A percentile compares a stretch with the other conserved stretches of the same genome.
These are phyloP conservation scores for Nomada ferruginata DNA, from an alignment of 2,888 invertebrate species.

Conservation along the genomic window DNA sequence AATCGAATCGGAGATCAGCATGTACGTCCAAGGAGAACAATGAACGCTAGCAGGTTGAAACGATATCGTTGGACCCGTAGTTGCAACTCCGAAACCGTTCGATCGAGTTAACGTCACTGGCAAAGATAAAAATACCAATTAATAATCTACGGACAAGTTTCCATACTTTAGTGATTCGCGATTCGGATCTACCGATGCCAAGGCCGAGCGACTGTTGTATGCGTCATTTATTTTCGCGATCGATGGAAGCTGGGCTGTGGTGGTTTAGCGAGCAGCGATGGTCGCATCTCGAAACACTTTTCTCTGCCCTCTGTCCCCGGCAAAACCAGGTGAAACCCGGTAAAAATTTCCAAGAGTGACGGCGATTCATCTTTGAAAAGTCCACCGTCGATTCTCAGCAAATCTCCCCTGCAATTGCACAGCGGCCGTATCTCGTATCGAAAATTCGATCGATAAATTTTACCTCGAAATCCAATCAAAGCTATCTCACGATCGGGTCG, in stretches of 20 bases:
- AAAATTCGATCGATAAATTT: constrained; percentile 20
- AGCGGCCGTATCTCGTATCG: constrained; percentile 4
- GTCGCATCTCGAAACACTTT: not conserved
- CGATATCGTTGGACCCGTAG: no score
- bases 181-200: constrained; percentile 58
- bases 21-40: no score
- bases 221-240: constrained; percentile 41
- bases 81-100: not conserved
- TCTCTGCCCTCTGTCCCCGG: not conserved
- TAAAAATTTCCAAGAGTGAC: no score
- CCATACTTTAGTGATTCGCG: constrained; percentile 36
- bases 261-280: constrained; percentile 8
- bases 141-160: constrained; percentile 57
- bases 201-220: constrained; percentile 54
- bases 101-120: constrained; percentile 17
- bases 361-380: no score
- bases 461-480: constrained; percentile 39
- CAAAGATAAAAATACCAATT: constrained; percentile 62
- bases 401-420: not conserved
- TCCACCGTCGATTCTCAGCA: not conserved
- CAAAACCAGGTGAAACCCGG: not conserved
- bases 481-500: constrained; percentile 30
- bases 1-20: not conserved
- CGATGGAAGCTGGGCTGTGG: not conserved
- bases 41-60: no score